phyloP scores from a whole-genome alignment of 1,140 invertebrate species.

The Listronotus oregonensis region DNA sequence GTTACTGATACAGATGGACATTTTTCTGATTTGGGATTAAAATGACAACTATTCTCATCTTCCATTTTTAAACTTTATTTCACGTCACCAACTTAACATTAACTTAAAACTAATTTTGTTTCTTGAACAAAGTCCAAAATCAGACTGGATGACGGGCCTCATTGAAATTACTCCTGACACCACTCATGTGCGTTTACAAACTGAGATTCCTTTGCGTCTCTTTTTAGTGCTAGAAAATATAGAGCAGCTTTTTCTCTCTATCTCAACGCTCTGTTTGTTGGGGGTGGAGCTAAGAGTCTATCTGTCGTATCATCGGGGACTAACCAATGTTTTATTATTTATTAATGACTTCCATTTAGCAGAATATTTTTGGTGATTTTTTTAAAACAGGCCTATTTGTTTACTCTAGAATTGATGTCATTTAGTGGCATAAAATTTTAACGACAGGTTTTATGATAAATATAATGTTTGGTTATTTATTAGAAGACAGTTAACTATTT shows the following conservation, averaged over 20 bases:
- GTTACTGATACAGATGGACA: conserved; percentile 58
- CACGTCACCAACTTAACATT: conserved; percentile 12
- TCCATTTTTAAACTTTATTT: conserved; percentile 30
- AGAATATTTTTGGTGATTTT: conserved; percentile 28
- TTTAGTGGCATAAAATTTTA: too few species aligned
- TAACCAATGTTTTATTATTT: conserved; percentile 35
- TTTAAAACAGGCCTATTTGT: background rate
- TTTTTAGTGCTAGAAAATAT: background rate
- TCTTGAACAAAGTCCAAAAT: conserved; percentile 32
- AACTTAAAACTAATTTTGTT: conserved; percentile 19
- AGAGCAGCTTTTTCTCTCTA: conserved; percentile 19
- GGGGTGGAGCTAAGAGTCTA: conserved; percentile 41
- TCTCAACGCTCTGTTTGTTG: conserved; percentile 37
- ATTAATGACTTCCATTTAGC: conserved; percentile 19
- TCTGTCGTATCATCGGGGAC: conserved; percentile 38
- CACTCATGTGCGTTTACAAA: conserved; percentile 38
- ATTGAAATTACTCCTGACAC: conserved; percentile 43
- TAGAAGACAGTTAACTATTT: too few species aligned
- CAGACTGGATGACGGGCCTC: conserved; percentile 40
- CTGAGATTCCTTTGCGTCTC: conserved; percentile 30
- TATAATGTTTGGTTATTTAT: too few species aligned
- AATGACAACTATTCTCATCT: conserved; percentile 35
- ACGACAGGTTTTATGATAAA: too few species aligned
- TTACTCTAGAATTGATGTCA: too few species aligned
- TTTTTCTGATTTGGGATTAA: conserved; percentile 37